These are phyloP conservation scores for Halocynthia aurantium DNA, from an alignment of 23 tunicate species.

Conservation along the genomic window DNA sequence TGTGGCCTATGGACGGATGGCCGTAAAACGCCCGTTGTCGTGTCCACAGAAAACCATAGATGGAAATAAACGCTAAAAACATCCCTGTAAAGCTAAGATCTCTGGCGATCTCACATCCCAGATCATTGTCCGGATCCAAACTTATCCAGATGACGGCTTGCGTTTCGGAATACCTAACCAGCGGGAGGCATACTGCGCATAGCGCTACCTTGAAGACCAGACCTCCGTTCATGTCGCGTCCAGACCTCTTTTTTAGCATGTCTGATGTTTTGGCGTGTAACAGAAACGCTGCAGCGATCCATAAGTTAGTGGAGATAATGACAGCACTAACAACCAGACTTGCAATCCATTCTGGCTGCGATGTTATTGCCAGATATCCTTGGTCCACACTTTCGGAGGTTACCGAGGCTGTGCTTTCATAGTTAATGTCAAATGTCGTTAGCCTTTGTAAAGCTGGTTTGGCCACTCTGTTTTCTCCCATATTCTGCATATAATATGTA, in stretches of 20 bases:
- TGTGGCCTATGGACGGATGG: conserved; percentile 15
- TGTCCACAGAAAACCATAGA: conserved; percentile 12
- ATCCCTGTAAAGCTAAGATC: background rate
- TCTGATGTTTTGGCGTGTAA: background rate
- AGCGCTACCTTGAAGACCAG: conserved; percentile 7
- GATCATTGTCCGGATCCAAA: background rate
- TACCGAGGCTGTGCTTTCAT: no score
- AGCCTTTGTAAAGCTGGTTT: no score
- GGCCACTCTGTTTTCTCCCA: no score
- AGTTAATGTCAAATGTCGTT: no score
- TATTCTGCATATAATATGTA: no score
- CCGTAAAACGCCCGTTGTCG: conserved; percentile 19
- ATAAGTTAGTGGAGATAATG: background rate
- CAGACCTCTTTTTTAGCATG: background rate
- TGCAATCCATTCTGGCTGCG: no score
- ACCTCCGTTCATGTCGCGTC: conserved; percentile 19
- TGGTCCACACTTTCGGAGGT: no score
- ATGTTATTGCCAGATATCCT: no score
- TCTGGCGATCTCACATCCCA: background rate
- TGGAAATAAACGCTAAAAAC: background rate
- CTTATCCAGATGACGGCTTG: background rate
- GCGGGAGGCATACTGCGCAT: background rate
- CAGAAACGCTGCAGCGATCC: conserved; percentile 4
- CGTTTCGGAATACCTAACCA: background rate
- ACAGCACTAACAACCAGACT: no score